A percentile compares a stretch with the other conserved stretches of the same genome.
These are phyloP conservation scores for Drosophila bipectinata DNA, from an alignment of 1,140 invertebrate genomes.

Conservation along the genomic window DNA sequence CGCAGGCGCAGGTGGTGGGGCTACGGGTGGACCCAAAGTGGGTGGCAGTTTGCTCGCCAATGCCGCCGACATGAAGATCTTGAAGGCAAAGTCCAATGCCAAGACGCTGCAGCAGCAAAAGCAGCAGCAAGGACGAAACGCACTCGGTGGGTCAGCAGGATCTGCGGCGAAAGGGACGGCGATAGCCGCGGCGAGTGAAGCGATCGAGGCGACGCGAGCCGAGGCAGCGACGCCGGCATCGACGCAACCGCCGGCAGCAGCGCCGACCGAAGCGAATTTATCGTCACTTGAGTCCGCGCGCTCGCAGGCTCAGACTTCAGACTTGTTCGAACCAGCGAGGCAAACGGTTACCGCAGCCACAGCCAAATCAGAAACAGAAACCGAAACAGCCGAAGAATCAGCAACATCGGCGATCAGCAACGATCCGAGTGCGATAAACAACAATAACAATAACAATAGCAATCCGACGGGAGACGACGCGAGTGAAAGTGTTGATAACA, in stretches of 20 bases:
- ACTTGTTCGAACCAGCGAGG: slow-evolving; percentile 81
- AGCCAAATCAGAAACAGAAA: slow-evolving; percentile 30
- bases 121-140: slow-evolving; percentile 40
- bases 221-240: slow-evolving; percentile 24
- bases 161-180: slow-evolving; percentile 64
- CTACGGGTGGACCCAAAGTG: slow-evolving; percentile 21
- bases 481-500: slow-evolving; percentile 76
- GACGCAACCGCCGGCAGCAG: slow-evolving; percentile 32
- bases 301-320: slow-evolving; percentile 72
- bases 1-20: not conserved
- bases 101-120: slow-evolving; percentile 47
- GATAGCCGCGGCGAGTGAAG: slow-evolving; percentile 32
- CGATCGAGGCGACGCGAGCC: slow-evolving; percentile 33
- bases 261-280: slow-evolving; percentile 69
- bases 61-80: slow-evolving; percentile 77
- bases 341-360: slow-evolving; percentile 68
- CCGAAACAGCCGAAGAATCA: slow-evolving; percentile 19
- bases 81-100: slow-evolving; percentile 62
- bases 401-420: slow-evolving; percentile 20
- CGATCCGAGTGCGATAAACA: slow-evolving; percentile 64
- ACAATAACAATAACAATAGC: slow-evolving; percentile 65
- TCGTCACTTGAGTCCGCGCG: slow-evolving; percentile 73
- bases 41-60: slow-evolving; percentile 56
- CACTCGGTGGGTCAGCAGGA: slow-evolving; percentile 7
- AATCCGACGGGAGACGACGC: slow-evolving; percentile 57